phyloP scores from a whole-genome alignment of 1,140 invertebrate genomes.

The Lethocerus indicus region DNA sequence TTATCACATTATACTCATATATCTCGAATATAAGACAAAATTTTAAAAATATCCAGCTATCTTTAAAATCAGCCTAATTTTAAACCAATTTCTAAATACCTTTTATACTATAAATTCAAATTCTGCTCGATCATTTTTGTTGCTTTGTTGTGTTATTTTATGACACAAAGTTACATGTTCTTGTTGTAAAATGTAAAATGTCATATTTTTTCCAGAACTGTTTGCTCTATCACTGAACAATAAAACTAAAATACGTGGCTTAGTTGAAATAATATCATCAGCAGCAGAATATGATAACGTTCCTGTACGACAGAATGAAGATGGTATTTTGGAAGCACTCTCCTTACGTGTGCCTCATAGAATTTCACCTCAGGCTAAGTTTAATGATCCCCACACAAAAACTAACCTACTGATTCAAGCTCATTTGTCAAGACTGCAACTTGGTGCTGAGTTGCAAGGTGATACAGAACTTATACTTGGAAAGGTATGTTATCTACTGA shows the following conservation, averaged over 20 bases:
- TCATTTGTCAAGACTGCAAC: conserved; percentile 82
- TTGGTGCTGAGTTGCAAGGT: conserved; percentile 89
- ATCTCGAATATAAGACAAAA: too few species aligned
- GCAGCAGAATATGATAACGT: conserved; percentile 94
- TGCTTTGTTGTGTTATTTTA: neutral
- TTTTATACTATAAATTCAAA: too few species aligned
- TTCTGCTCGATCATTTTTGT: neutral
- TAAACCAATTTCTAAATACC: too few species aligned
- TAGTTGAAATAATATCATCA: conserved; percentile 95
- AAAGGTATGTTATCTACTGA: too few species aligned
- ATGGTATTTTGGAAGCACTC: conserved; percentile 69
- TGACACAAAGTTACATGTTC: too few species aligned
- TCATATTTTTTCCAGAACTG: too few species aligned
- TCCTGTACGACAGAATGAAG: conserved; percentile 89
- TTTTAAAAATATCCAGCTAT: too few species aligned
- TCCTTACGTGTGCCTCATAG: conserved; percentile 64
- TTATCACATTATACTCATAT: too few species aligned
- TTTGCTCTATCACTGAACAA: conserved; percentile 92
- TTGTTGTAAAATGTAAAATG: neutral
- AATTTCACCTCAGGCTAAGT: conserved; percentile 45
- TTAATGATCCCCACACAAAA: conserved; percentile 95
- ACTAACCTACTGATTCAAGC: conserved; percentile 92
- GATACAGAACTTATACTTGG: conserved; percentile 85
- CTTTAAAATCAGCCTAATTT: conserved; percentile 37
- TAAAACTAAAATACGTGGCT: conserved; percentile 93